Conservation (phyloP, 1,140 invertebrate species). For the Octopus sinensis region DNA sequence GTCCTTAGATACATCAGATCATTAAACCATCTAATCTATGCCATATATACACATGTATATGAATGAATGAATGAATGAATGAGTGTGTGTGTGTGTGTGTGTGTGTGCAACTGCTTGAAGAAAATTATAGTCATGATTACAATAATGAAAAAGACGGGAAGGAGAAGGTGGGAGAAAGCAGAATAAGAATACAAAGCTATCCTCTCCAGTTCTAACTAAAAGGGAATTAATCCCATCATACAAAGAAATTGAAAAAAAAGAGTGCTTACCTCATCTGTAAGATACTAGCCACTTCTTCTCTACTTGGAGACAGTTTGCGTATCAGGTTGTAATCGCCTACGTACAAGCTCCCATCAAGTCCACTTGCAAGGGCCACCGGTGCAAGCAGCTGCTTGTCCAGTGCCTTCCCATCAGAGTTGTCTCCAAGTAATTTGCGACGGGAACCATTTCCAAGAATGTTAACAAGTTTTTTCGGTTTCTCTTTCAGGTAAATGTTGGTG, state of each 20-base stretch:
- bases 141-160: no score
- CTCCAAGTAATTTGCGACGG: constrained; percentile 68
- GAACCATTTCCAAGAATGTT: constrained; percentile 92
- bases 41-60: no score
- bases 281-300: constrained; percentile 71
- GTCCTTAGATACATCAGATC: no score
- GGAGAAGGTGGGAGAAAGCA: no score
- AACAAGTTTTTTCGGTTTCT: constrained; percentile 84
- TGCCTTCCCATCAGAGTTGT: constrained; percentile 78
- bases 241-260: not conserved
- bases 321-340: constrained; percentile 96
- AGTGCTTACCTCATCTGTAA: constrained; percentile 76
- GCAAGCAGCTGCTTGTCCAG: constrained; percentile 79
- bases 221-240: not conserved
- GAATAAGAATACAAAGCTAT: no score
- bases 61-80: no score
- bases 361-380: constrained; percentile 84
- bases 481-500: constrained; percentile 90
- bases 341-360: constrained; percentile 89
- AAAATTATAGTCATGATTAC: no score
- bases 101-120: no score
- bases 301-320: constrained; percentile 76
- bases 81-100: no score
- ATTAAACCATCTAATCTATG: no score
- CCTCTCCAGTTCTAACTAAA: no score